These are phyloP conservation scores for Elachura formosa DNA, from an alignment of 2,113 vertebrate genomes.

Conservation along the genomic window DNA sequence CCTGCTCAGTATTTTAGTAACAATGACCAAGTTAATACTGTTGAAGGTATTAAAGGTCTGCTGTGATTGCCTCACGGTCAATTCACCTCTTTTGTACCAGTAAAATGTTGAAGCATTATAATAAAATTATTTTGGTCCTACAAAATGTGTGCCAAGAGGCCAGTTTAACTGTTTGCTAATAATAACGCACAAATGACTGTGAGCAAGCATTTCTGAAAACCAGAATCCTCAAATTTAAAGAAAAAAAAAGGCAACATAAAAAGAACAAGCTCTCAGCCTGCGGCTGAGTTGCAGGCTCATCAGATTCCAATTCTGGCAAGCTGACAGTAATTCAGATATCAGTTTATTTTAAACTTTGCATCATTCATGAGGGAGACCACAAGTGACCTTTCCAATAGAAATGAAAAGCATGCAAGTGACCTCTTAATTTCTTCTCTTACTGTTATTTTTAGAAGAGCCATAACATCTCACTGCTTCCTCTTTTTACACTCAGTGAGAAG, in stretches of 20 bases:
- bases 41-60: background rate
- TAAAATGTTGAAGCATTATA: background rate
- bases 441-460: background rate
- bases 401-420: background rate
- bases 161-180: conserved; percentile 36
- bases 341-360: conserved; percentile 40
- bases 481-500: background rate
- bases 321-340: conserved; percentile 37
- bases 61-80: background rate
- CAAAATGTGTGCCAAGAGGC: background rate
- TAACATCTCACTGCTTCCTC: background rate
- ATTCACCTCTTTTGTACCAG: background rate
- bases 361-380: background rate
- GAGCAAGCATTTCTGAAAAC: conserved; percentile 53
- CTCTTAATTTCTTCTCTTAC: background rate
- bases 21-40: background rate
- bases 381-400: conserved; percentile 60
- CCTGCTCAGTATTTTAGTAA: background rate
- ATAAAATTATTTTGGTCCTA: conserved; percentile 6
- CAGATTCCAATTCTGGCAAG: conserved; percentile 36
- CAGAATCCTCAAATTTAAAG: background rate
- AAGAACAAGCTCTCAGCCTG: background rate
- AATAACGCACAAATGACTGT: background rate
- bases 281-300: conserved; percentile 10
- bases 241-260: background rate